A percentile compares a stretch with the other conserved stretches of the same genome.
Evolutionary conservation across 2,797 vertebrate genomes (phyloP).

Genomic region (Oreonectes daqikongensis): DNA sequence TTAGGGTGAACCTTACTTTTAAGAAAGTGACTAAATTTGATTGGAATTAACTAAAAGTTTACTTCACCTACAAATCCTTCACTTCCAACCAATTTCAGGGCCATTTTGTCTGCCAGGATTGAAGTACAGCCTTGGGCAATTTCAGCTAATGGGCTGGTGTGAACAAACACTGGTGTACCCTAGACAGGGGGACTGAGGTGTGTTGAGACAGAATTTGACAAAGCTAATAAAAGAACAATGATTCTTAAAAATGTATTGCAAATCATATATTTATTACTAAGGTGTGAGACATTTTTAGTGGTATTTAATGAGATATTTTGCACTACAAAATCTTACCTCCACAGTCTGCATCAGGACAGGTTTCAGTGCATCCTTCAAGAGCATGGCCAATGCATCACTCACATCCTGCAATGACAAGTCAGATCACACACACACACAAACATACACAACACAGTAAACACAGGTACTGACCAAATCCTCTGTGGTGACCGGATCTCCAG

Average conservation of each 20-base stretch:
- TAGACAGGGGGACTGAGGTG: conserved; percentile 47
- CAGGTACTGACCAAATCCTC: conserved; percentile 82
- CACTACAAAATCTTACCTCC: conserved; percentile 38
- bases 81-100: conserved; percentile 84
- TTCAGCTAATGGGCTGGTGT: conserved; percentile 84
- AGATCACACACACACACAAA: conserved; percentile 30
- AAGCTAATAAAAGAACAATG: background rate
- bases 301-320: background rate
- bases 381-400: conserved; percentile 17
- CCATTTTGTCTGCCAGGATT: conserved; percentile 83
- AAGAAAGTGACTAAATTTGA: background rate
- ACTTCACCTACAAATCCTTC: conserved; percentile 83
- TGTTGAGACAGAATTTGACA: background rate
- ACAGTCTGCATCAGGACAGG: conserved; percentile 53
- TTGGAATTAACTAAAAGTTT: background rate
- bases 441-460: background rate
- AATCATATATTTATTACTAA: background rate
- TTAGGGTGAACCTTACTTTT: no score
- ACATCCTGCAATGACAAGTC: conserved; percentile 45
- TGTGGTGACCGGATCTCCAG: conserved; percentile 77
- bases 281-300: background rate
- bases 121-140: conserved; percentile 84
- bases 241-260: background rate
- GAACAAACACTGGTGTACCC: conserved; percentile 87
- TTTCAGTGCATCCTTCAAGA: conserved; percentile 50